A percentile compares a stretch with the other conserved stretches of the same genome.
phyloP scores from a whole-genome alignment of 2,113 vertebrate species.

The Ailurus styani region DNA sequence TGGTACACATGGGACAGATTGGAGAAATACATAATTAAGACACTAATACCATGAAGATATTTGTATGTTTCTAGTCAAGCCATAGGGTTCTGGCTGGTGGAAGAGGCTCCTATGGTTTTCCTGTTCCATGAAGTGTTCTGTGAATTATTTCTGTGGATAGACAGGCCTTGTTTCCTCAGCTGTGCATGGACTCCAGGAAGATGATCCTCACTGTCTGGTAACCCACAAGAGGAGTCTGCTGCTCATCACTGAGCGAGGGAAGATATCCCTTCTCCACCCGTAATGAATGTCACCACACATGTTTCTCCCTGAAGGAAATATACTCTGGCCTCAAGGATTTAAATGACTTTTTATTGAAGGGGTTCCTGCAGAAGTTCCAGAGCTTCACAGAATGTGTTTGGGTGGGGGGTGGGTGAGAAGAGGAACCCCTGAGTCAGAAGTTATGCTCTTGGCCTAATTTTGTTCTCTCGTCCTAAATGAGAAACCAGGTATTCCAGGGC shows the following conservation, averaged over 20 bases:
- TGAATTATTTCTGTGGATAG: neutral
- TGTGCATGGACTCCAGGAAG: no score
- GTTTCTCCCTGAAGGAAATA: neutral
- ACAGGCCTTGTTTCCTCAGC: neutral
- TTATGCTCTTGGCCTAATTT: neutral
- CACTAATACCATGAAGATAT: neutral
- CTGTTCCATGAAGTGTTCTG: neutral
- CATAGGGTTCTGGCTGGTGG: neutral
- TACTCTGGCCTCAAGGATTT: neutral
- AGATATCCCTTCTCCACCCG: rapidly evolving
- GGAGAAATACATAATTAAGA: neutral
- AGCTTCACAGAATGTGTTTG: neutral
- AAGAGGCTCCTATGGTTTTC: neutral
- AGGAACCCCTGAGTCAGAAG: neutral
- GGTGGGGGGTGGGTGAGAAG: no score
- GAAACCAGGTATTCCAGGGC: neutral
- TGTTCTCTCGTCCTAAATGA: neutral
- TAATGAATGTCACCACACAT: neutral
- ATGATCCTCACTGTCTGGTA: neutral
- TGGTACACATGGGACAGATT: neutral
- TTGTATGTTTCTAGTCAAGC: neutral
- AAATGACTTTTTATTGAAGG: neutral
- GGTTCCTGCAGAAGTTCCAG: neutral
- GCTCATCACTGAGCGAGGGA: neutral
- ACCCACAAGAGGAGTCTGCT: no score